A percentile compares a stretch with the other conserved stretches of the same genome.
Evolutionary conservation across 2,113 vertebrate genomes (phyloP).

Genomic region (Notothenia coriiceps): DNA sequence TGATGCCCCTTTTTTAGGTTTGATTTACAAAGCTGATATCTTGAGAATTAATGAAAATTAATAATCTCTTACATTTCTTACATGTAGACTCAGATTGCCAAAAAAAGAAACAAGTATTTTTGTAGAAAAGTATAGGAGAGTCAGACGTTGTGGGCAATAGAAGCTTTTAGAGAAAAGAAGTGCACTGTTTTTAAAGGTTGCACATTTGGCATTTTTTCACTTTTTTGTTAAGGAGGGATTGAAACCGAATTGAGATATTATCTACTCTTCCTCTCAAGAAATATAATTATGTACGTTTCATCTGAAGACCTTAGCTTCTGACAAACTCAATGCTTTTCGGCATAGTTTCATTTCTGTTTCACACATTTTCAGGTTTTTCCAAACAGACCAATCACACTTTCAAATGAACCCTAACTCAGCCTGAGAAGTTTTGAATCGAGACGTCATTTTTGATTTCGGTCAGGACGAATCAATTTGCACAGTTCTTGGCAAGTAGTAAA

Average conservation of each 20-base stretch:
- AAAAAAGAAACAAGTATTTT: constrained; percentile 65
- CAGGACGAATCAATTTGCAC: constrained; percentile 71
- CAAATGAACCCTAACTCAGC: constrained; percentile 11
- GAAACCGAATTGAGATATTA: constrained; percentile 13
- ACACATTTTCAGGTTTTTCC: constrained; percentile 40
- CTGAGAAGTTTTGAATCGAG: constrained; percentile 19
- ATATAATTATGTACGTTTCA: neutral
- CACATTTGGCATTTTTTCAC: constrained; percentile 26
- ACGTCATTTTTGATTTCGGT: constrained; percentile 46
- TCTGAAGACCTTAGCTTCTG: constrained; percentile 1
- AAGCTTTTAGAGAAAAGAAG: neutral
- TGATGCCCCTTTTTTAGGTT: constrained; percentile 35
- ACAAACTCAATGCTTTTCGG: neutral
- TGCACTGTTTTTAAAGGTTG: constrained; percentile 34
- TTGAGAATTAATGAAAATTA: constrained; percentile 24
- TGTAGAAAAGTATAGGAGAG: constrained; percentile 47
- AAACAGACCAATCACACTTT: constrained; percentile 19
- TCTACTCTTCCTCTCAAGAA: neutral
- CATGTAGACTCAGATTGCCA: constrained; percentile 39
- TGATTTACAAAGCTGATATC: constrained; percentile 39
- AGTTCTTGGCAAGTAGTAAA: constrained; percentile 67
- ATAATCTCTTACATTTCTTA: constrained; percentile 28
- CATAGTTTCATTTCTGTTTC: neutral
- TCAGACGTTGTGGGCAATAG: neutral
- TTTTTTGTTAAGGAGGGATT: constrained; percentile 16